Percentiles rank a stretch among this genome's conserved stretches.
Evolutionary conservation across 2,888 invertebrate genomes (phyloP).

Genomic region (Lycia hirtaria): DNA sequence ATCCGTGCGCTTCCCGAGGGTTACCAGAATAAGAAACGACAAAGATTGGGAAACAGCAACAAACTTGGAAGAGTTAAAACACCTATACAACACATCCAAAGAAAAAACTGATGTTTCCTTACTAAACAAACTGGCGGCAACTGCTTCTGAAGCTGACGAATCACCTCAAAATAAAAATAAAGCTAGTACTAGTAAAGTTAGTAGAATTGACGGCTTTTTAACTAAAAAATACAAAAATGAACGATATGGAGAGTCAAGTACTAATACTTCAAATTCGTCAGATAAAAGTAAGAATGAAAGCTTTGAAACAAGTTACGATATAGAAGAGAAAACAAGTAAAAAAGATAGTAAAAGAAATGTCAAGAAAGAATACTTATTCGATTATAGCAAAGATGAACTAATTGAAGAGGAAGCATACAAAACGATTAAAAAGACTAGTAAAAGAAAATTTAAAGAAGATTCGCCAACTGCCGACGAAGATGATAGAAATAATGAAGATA

Average conservation of each 20-base stretch:
- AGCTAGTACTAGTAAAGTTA: constrained; percentile 48
- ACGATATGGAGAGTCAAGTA: neutral
- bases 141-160: constrained; percentile 53
- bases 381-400: neutral
- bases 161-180: constrained; percentile 62
- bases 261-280: constrained; percentile 14
- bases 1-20: constrained; percentile 96
- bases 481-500: neutral
- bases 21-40: constrained; percentile 92
- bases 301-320: neutral
- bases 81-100: constrained; percentile 89
- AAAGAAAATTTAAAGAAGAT: constrained; percentile 2
- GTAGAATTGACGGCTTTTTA: constrained; percentile 40
- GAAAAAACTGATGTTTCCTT: constrained; percentile 86
- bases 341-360: constrained; percentile 26
- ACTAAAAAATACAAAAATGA: constrained; percentile 23
- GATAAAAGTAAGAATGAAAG: constrained; percentile 26
- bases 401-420: neutral
- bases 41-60: constrained; percentile 95
- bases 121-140: constrained; percentile 76
- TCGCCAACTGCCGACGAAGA: neutral
- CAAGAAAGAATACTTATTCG: constrained; percentile 4
- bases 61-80: constrained; percentile 89
- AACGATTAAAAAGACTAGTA: constrained; percentile 1
- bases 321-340: constrained; percentile 17